Percentiles rank a stretch among this genome's conserved stretches.
These are phyloP conservation scores for Rhamphomyia laevipes DNA, from an alignment of 2,888 invertebrate species.

Conservation along the genomic window DNA sequence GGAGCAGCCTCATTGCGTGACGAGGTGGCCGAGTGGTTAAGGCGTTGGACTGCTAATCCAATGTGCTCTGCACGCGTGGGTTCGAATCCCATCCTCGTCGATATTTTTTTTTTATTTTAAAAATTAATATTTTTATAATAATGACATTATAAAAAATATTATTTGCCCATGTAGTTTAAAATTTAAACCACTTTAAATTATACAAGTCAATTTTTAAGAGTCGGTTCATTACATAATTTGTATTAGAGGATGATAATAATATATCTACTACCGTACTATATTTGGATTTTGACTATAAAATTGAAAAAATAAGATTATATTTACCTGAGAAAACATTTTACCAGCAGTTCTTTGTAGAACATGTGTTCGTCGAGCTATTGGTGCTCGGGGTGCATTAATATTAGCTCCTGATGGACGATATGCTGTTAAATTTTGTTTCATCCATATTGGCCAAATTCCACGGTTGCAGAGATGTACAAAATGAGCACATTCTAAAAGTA, in stretches of 20 bases:
- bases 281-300: no score
- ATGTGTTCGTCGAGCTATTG: constrained; percentile 51
- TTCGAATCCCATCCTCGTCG: constrained; percentile 68
- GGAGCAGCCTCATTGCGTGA: constrained; percentile 26
- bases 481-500: constrained; percentile 89
- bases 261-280: no score
- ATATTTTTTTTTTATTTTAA: no score
- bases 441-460: constrained; percentile 98
- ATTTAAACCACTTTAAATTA: no score
- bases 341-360: constrained; percentile 82
- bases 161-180: no score
- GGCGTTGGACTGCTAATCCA: constrained; percentile 72
- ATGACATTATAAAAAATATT: no score
- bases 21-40: constrained; percentile 72
- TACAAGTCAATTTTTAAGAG: no score
- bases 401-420: constrained; percentile 56
- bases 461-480: constrained; percentile 96
- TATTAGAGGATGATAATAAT: no score
- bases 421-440: constrained; percentile 73
- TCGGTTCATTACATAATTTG: no score
- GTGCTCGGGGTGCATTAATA: constrained; percentile 39
- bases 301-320: background rate
- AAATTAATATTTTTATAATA: no score
- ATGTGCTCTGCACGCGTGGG: constrained; percentile 70
- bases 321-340: constrained; percentile 81